Evolutionary conservation across 2,888 invertebrate genomes (phyloP).

Genomic region (Resseliella maxima): DNA sequence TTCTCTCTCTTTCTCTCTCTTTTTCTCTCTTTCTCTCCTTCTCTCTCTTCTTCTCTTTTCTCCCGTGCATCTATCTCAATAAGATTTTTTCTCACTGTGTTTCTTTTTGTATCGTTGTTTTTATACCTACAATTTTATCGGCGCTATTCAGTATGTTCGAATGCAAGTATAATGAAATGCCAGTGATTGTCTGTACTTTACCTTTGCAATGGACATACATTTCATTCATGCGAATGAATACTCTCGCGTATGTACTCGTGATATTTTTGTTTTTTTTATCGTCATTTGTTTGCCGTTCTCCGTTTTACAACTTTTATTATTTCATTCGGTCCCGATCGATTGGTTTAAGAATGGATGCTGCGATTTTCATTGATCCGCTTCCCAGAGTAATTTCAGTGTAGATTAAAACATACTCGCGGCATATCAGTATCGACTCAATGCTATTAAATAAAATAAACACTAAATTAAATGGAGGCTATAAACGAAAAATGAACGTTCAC

Average conservation of each 20-base stretch:
- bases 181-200: constrained; percentile 33
- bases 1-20: no score
- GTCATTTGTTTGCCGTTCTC: background rate
- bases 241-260: background rate
- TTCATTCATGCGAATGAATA: background rate
- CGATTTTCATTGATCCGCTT: constrained; percentile 30
- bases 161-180: constrained; percentile 24
- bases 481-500: background rate
- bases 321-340: background rate
- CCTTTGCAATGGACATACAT: background rate
- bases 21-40: no score
- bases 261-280: background rate
- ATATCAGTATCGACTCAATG: background rate
- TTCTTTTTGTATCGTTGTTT: background rate
- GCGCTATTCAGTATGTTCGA: background rate
- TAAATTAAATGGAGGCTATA: background rate
- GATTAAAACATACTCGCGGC: constrained; percentile 47
- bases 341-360: background rate
- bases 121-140: constrained; percentile 36
- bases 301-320: constrained; percentile 33
- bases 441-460: background rate
- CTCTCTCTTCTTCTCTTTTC: background rate
- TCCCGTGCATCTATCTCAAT: background rate
- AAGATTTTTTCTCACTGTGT: background rate
- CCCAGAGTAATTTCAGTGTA: background rate